Conservation (phyloP, 2,113 vertebrate genomes). For the Lynx canadensis region DNA sequence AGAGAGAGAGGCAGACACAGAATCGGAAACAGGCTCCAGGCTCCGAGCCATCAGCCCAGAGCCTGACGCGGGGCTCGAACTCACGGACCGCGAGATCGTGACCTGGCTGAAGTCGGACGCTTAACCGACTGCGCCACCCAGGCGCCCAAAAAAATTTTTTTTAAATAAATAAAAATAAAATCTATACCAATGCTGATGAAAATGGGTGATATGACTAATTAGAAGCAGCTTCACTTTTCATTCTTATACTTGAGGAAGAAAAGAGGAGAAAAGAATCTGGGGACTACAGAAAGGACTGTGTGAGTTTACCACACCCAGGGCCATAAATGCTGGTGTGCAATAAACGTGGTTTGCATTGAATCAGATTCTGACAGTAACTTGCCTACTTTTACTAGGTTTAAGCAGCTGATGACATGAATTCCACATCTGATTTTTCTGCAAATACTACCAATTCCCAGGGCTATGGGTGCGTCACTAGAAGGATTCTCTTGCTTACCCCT, state of each 20-base stretch:
- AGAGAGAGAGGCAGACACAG: no score
- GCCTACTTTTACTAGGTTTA: conserved; percentile 10
- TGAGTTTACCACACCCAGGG: neutral
- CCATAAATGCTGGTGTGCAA: neutral
- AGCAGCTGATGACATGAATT: neutral
- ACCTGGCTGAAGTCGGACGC: no score
- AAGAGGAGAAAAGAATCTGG: neutral
- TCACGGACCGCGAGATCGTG: no score
- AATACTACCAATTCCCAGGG: neutral
- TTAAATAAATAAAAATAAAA: neutral
- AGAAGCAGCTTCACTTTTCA: conserved; percentile 8
- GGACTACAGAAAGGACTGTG: neutral
- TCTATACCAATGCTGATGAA: neutral
- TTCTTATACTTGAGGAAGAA: neutral
- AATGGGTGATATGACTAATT: neutral
- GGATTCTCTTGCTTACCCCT: neutral
- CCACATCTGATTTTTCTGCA: conserved; percentile 21
- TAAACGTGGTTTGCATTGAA: neutral
- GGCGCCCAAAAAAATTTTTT: no score
- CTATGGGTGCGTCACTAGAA: neutral
- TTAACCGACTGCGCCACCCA: no score
- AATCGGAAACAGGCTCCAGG: no score
- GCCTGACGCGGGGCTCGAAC: no score
- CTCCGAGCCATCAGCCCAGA: no score
- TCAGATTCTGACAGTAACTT: neutral